Conservation (phyloP, 2,888 invertebrate species). For the Steromphala cineraria region DNA sequence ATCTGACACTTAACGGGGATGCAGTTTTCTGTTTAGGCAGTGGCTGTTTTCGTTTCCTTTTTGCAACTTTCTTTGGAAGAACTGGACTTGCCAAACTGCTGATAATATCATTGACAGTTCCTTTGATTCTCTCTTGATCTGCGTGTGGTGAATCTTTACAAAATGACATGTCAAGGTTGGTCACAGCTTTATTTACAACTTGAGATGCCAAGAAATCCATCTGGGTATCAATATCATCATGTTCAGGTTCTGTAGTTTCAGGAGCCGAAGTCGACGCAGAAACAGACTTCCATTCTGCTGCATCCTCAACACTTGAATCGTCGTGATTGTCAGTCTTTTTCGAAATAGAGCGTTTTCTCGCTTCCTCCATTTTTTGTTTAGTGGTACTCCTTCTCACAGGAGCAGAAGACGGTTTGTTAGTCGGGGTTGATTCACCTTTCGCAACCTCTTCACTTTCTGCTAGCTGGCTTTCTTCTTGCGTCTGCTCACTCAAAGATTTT, state of each 20-base stretch:
- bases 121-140: not conserved
- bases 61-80: not conserved
- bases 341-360: constrained; percentile 42
- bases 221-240: not conserved
- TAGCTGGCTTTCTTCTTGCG: not conserved
- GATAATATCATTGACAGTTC: not conserved
- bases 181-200: not conserved
- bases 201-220: not conserved
- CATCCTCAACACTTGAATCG: constrained; percentile 8
- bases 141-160: constrained; percentile 1
- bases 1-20: constrained; percentile 5
- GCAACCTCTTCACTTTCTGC: constrained; percentile 1
- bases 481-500: not conserved
- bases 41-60: not conserved
- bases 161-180: not conserved
- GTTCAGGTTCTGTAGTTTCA: not conserved
- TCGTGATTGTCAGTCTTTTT: constrained; percentile 21
- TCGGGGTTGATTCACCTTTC: constrained; percentile 50
- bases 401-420: constrained; percentile 32
- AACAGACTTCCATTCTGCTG: constrained; percentile 8
- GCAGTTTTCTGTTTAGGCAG: not conserved
- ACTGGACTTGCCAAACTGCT: constrained; percentile 15
- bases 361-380: constrained; percentile 56
- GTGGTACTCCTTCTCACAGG: constrained; percentile 54
- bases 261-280: not conserved